A percentile compares a stretch with the other conserved stretches of the same genome.
These are phyloP conservation scores for Caenorhabditis becei DNA, from an alignment of 2,888 invertebrate genomes.

Conservation along the genomic window DNA sequence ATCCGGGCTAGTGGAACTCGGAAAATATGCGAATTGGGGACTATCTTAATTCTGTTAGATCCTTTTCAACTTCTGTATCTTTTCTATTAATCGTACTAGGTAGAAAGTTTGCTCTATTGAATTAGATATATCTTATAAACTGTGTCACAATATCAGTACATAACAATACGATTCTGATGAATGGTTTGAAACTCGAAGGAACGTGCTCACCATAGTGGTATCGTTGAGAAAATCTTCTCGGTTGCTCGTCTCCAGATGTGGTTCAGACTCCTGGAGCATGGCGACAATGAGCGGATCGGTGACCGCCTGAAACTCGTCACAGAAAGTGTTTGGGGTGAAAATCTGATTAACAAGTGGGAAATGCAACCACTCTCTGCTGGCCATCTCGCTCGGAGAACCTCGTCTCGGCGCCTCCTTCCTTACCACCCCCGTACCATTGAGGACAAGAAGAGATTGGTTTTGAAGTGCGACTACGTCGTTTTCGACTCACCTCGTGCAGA, in stretches of 20 bases:
- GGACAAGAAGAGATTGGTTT: slow-evolving; percentile 47
- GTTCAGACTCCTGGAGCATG: slow-evolving; percentile 47
- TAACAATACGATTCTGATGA: too few relatives aligned
- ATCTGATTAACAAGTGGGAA: slow-evolving; percentile 42
- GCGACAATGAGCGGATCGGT: slow-evolving; percentile 50
- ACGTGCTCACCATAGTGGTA: slow-evolving; percentile 30
- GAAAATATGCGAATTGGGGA: too few relatives aligned
- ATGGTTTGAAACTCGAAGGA: too few relatives aligned
- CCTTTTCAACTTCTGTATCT: too few relatives aligned
- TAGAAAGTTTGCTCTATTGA: too few relatives aligned
- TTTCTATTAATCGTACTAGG: too few relatives aligned
- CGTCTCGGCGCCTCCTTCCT: background rate
- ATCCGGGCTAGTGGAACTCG: background rate
- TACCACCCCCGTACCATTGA: slow-evolving; percentile 37
- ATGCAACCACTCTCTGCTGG: slow-evolving; percentile 14
- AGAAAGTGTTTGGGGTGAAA: slow-evolving; percentile 22
- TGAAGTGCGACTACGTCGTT: slow-evolving; percentile 41
- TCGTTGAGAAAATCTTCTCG: slow-evolving; percentile 34
- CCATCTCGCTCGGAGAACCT: background rate
- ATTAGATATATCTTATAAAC: too few relatives aligned
- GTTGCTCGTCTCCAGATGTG: slow-evolving; percentile 18
- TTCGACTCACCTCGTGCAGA: slow-evolving; percentile 51
- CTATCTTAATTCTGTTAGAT: too few relatives aligned
- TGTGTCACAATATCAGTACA: too few relatives aligned
- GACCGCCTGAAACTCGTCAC: slow-evolving; percentile 40